A percentile compares a stretch with the other conserved stretches of the same genome.
Conservation (phyloP, 2,113 vertebrate genomes). For the Carassius carassius region DNA sequence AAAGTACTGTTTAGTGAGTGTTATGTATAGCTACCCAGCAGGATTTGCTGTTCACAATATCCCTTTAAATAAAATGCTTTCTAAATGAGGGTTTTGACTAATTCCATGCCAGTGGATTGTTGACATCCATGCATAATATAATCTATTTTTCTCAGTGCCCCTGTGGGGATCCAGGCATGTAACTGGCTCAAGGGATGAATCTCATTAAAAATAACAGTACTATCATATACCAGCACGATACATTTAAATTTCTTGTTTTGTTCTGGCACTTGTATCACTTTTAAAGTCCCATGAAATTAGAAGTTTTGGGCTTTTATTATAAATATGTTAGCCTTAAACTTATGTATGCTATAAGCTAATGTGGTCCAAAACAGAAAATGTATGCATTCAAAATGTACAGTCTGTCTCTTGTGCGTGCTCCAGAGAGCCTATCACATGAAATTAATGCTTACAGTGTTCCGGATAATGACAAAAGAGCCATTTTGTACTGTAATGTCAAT, state of each 20-base stretch:
- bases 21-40: neutral
- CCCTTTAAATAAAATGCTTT: slow-evolving; percentile 33
- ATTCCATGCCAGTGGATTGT: slow-evolving; percentile 38
- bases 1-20: too few relatives aligned
- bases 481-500: neutral
- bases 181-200: slow-evolving; percentile 41
- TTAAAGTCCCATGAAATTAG: neutral
- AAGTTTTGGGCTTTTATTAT: neutral
- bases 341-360: neutral
- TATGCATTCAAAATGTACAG: neutral
- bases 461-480: neutral
- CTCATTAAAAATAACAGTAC: slow-evolving; percentile 42
- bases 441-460: neutral
- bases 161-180: slow-evolving; percentile 30
- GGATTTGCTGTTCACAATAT: neutral
- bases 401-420: neutral
- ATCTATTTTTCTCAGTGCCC: neutral
- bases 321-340: neutral
- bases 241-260: neutral
- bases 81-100: slow-evolving; percentile 14
- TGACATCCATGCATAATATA: slow-evolving; percentile 30
- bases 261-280: neutral
- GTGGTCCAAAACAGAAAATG: neutral
- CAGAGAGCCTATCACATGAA: neutral
- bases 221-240: slow-evolving; percentile 20